A percentile compares a stretch with the other conserved stretches of the same genome.
Conservation (phyloP, 2,888 invertebrate genomes). For the Dorcus hopei region DNA sequence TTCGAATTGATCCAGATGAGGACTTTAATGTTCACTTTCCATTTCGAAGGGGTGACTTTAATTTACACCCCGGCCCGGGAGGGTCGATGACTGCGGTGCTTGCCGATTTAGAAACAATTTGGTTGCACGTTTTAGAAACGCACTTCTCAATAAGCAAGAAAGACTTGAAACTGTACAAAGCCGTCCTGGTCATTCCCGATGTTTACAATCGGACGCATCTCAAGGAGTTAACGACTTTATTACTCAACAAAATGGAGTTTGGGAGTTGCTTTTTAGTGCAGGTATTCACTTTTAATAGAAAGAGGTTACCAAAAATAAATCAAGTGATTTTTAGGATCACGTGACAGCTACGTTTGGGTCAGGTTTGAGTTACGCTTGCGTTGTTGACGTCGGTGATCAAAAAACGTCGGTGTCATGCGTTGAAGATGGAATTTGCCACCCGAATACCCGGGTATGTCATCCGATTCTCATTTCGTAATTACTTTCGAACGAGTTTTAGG, state of each 20-base stretch:
- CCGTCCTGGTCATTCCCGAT: constrained; percentile 85
- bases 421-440: constrained; percentile 92
- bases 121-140: constrained; percentile 76
- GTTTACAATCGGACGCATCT: constrained; percentile 83
- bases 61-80: constrained; percentile 78
- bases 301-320: constrained; percentile 22
- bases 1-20: constrained; percentile 65
- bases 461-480: neutral
- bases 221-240: constrained; percentile 76
- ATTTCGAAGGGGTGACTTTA: constrained; percentile 81
- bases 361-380: constrained; percentile 83
- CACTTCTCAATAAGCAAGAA: constrained; percentile 71
- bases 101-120: constrained; percentile 83
- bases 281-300: constrained; percentile 50
- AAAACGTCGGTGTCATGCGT: constrained; percentile 95
- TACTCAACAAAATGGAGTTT: constrained; percentile 80
- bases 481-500: constrained; percentile 30
- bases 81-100: constrained; percentile 83
- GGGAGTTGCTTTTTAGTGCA: constrained; percentile 81
- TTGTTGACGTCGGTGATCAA: constrained; percentile 93
- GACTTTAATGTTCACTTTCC: constrained; percentile 89
- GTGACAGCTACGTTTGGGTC: constrained; percentile 84
- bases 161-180: constrained; percentile 75
- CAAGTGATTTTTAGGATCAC: constrained; percentile 61
- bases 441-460: constrained; percentile 67